Conservation (phyloP, 2,113 vertebrate genomes). For the Abramis brama region DNA sequence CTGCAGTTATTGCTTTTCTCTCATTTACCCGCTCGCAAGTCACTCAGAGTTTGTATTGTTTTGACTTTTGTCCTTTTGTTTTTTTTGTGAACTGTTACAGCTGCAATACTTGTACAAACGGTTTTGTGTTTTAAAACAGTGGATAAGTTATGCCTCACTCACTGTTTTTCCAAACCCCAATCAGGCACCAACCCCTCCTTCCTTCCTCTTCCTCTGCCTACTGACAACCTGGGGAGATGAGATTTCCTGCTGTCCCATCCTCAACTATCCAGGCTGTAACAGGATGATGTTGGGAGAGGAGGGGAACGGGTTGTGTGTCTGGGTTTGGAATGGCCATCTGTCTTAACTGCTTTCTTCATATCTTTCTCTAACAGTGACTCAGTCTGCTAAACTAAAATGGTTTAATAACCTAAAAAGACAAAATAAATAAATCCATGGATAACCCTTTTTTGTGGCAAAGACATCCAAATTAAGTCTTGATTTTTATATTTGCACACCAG, state of each 20-base stretch:
- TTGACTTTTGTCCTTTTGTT: constrained; percentile 29
- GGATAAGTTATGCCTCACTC: constrained; percentile 41
- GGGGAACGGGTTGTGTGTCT: constrained; percentile 27
- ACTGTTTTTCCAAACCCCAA: constrained; percentile 47
- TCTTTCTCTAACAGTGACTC: constrained; percentile 46
- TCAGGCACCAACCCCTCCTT: constrained; percentile 35
- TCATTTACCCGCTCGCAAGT: constrained; percentile 46
- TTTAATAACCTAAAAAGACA: constrained; percentile 29
- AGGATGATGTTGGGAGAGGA: constrained; percentile 1
- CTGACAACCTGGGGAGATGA: constrained; percentile 33
- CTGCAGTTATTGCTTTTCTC: constrained; percentile 44
- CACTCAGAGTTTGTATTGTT: constrained; percentile 43
- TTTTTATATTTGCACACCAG: constrained; percentile 66
- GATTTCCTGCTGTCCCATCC: background rate
- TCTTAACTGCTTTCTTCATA: constrained; percentile 51
- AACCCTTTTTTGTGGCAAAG: constrained; percentile 77
- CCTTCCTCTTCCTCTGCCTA: constrained; percentile 20
- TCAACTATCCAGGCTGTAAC: constrained; percentile 23
- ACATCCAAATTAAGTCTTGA: constrained; percentile 63
- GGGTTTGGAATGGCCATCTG: constrained; percentile 45
- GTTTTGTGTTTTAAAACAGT: constrained; percentile 46
- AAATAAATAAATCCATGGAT: constrained; percentile 21
- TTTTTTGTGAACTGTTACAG: constrained; percentile 50
- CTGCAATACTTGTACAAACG: constrained; percentile 47
- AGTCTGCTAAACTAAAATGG: constrained; percentile 10